Evolutionary conservation across 2,797 vertebrate genomes (phyloP).

Genomic region (Smutsia temminckii): DNA sequence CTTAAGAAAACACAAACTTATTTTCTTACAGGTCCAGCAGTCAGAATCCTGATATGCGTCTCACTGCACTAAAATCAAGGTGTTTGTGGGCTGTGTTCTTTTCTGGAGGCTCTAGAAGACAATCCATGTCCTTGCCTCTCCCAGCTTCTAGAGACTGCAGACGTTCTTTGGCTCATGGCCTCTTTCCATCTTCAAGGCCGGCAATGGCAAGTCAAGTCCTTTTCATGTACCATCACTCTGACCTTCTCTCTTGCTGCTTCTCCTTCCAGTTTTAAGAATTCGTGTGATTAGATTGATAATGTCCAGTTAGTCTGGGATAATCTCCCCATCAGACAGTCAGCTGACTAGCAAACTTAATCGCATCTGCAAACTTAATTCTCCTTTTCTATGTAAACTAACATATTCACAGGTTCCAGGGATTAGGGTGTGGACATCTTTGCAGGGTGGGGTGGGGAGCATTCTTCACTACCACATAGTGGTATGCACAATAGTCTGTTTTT

Average conservation of each 20-base stretch:
- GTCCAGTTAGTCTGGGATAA: neutral
- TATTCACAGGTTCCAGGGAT: neutral
- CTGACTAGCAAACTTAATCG: neutral
- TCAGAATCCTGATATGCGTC: neutral
- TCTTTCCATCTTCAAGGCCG: neutral
- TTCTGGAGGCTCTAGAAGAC: neutral
- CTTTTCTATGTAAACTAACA: neutral
- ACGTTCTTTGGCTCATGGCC: neutral
- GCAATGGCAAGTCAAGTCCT: neutral
- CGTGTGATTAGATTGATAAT: neutral
- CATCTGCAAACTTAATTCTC: neutral
- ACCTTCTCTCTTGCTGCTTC: neutral
- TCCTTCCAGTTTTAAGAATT: neutral
- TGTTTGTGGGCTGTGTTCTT: neutral
- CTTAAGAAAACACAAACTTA: neutral
- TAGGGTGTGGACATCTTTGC: neutral
- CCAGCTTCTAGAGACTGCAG: neutral
- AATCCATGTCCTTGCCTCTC: neutral
- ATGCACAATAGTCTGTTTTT: neutral
- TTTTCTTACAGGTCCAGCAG: neutral
- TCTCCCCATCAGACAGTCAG: neutral
- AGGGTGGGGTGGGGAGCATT: neutral
- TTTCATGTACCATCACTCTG: neutral
- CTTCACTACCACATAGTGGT: neutral
- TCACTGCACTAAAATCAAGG: neutral